Evolutionary conservation across 2,797 vertebrate species (phyloP).

Genomic region (Ptychadena robeensis): DNA sequence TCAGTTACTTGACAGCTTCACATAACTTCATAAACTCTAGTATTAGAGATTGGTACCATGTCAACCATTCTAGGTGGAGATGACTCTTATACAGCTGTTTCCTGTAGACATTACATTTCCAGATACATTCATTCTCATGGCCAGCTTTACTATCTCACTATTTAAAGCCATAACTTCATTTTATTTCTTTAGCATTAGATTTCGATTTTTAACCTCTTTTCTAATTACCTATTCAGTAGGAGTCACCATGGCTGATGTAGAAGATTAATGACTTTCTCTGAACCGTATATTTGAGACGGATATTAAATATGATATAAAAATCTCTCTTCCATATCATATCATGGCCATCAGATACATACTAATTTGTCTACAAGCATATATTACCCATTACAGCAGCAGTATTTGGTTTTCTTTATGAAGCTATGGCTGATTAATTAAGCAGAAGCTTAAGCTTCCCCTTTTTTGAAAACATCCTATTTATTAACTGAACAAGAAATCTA

Average conservation of each 20-base stretch:
- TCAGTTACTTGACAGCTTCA: background rate
- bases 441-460: background rate
- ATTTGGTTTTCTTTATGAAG: constrained; percentile 1
- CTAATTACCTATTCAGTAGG: background rate
- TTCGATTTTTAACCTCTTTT: background rate
- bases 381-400: background rate
- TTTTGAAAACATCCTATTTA: background rate
- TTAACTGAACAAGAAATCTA: background rate
- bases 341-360: background rate
- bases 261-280: constrained; percentile 2
- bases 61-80: background rate
- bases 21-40: background rate
- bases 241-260: background rate
- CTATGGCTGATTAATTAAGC: constrained; percentile 1
- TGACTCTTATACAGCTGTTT: background rate
- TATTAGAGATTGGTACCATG: background rate
- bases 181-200: background rate
- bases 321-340: constrained; percentile 7
- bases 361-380: constrained; percentile 1
- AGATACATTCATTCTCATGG: no score
- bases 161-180: background rate
- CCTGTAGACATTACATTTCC: background rate
- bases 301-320: constrained; percentile 8
- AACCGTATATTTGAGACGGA: constrained; percentile 8
- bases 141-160: background rate